A percentile compares a stretch with the other conserved stretches of the same genome.
phyloP scores from a whole-genome alignment of 2,888 invertebrate genomes.

The Chouioia cunea region DNA sequence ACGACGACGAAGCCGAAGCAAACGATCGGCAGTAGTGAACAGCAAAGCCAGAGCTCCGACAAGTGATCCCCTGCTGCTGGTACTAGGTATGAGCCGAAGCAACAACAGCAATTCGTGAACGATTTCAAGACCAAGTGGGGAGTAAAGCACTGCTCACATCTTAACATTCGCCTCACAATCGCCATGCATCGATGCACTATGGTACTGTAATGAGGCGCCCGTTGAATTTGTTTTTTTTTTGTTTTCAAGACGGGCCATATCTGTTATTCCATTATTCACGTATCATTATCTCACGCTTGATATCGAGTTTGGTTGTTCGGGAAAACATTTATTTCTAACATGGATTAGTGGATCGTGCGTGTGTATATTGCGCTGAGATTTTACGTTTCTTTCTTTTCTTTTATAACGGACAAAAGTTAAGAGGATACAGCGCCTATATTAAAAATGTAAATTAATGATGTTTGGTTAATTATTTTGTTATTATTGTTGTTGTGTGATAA shows the following conservation, averaged over 20 bases:
- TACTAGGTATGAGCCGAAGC: slow-evolving; percentile 39
- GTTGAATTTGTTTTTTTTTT: neutral
- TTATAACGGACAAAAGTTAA: neutral
- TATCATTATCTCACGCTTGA: too few relatives aligned
- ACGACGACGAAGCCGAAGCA: slow-evolving; percentile 64
- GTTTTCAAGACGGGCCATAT: neutral
- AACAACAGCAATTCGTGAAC: neutral
- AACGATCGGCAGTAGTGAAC: slow-evolving; percentile 61
- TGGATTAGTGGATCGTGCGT: slow-evolving; percentile 29
- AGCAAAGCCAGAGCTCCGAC: slow-evolving; percentile 65
- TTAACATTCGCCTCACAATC: slow-evolving; percentile 1
- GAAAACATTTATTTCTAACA: too few relatives aligned
- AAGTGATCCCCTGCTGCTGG: slow-evolving; percentile 69
- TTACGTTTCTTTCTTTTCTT: slow-evolving; percentile 6
- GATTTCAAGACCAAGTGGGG: too few relatives aligned
- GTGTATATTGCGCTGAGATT: slow-evolving; percentile 2
- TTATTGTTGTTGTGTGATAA: slow-evolving; percentile 44
- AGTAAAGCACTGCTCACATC: too few relatives aligned
- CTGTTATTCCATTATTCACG: neutral
- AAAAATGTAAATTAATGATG: slow-evolving; percentile 23
- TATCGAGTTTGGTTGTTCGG: too few relatives aligned
- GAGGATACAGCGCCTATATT: slow-evolving; percentile 34
- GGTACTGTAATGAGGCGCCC: too few relatives aligned
- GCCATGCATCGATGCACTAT: slow-evolving; percentile 12
- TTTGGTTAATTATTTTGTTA: slow-evolving; percentile 49